phyloP scores from a whole-genome alignment of 2,113 vertebrate species.

The Osmerus eperlanus region DNA sequence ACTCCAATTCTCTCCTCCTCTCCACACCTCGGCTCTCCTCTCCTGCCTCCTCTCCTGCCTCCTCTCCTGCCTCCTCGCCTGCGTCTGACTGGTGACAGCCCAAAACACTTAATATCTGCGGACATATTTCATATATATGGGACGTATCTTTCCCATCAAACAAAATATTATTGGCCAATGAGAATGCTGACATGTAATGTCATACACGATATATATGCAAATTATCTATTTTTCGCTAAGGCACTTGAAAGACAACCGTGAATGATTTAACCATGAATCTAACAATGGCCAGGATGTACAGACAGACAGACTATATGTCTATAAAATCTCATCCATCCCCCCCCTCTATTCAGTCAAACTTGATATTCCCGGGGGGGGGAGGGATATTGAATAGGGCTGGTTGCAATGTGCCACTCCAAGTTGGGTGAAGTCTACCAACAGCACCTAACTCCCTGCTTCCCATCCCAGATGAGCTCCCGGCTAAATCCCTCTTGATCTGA shows the following conservation, averaged over 20 bases:
- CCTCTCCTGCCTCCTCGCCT: neutral
- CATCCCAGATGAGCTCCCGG: constrained; percentile 31
- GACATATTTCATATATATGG: neutral
- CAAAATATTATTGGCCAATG: constrained; percentile 8
- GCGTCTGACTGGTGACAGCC: neutral
- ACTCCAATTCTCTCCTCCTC: neutral
- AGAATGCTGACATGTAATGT: constrained; percentile 3
- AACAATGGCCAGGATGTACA: constrained; percentile 3
- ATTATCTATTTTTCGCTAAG: constrained; percentile 3
- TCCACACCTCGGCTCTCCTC: neutral
- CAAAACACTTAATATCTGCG: constrained; percentile 5
- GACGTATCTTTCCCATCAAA: neutral
- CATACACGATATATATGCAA: constrained; percentile 16
- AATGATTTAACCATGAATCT: constrained; percentile 4
- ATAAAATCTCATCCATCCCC: constrained; percentile 9
- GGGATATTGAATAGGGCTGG: neutral
- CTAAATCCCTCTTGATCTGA: constrained; percentile 50
- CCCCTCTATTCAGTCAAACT: neutral
- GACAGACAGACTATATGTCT: constrained; percentile 15
- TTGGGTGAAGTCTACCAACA: constrained; percentile 13
- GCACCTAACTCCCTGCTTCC: constrained; percentile 14
- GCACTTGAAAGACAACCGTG: constrained; percentile 4
- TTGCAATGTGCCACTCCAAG: constrained; percentile 10
- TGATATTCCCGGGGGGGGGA: too few species aligned
- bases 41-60: neutral